Evolutionary conservation across 2,113 vertebrate genomes (phyloP), one percentile per base, ranked within the genome.

Genomic region (Cyphomyrus plagiostoma): DNA sequence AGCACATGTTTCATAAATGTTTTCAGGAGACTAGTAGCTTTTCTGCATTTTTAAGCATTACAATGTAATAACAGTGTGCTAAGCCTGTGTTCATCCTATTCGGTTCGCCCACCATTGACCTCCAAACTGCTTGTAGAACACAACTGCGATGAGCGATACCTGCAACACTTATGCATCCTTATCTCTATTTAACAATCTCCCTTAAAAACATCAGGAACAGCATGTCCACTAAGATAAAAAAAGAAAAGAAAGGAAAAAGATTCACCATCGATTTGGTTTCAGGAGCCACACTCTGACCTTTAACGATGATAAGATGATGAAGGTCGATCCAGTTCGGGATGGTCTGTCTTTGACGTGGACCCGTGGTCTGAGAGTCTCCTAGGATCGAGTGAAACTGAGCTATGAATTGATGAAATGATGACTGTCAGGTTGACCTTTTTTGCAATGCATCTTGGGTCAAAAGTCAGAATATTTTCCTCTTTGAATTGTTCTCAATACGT

Each of bases 341-440:
- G 39, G 82, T 7, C 6, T 21, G 56, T 89, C 80, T 89, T n/a
- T 89, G 80, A 86, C 82, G 70, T 45, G 77, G 50, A 50, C 92
- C 91, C 11, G 1, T 89, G n/a, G 42, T 92, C 90, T 91, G 26
- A 74, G 90, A 91, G 52, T 89, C 56, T 89, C 86, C 70, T 48
- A 93, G 92, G 93, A 95, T 89, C 92, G 92, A 93, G 93, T 92
- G 92, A 94, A 93, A 93, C 90, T 23, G 91, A 93, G 89, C 90
- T 39, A 88, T 50, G 48, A 92, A 92, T 92, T 95, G 95, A 95
- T 92, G 93, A 95, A 92, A 94, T 91, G 92, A 93, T 90, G 91
- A 92, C 92, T 96, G 95, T 96, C 95, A 95, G 94, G 49, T 93
- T 95, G 96, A 96, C 96, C 95, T 96, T 96, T 96, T 95, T 94